phyloP scores from a whole-genome alignment of 2,113 vertebrate genomes.

The Callorhinus ursinus region DNA sequence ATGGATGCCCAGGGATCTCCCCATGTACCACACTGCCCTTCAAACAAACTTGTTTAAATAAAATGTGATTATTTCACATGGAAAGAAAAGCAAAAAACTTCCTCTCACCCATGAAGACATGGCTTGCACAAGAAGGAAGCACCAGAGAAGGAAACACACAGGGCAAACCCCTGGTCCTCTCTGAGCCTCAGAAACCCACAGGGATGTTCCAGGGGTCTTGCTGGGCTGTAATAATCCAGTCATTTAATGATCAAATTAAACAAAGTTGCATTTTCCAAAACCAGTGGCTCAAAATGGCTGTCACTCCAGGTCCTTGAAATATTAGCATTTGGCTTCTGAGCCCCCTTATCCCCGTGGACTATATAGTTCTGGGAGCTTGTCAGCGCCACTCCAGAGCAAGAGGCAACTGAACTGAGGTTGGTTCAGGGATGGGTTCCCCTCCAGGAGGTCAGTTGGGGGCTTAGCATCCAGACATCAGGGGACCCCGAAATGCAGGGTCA shows the following conservation, averaged over 20 bases:
- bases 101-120: accelerated
- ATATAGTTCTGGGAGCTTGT: no score
- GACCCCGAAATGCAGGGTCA: background rate
- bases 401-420: background rate
- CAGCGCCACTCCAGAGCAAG: background rate
- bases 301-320: background rate
- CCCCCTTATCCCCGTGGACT: background rate
- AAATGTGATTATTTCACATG: background rate
- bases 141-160: background rate
- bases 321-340: background rate
- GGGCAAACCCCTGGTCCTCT: background rate
- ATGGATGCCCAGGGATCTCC: background rate
- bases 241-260: background rate
- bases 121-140: background rate
- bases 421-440: background rate
- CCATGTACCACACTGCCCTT: background rate
- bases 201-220: background rate
- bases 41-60: background rate
- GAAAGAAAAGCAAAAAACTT: background rate
- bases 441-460: background rate
- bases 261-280: background rate
- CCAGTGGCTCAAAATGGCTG: background rate
- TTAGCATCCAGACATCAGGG: background rate
- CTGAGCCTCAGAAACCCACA: background rate
- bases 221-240: background rate